A percentile compares a stretch with the other conserved stretches of the same genome.
phyloP scores from a whole-genome alignment of 2,113 vertebrate species.

The Odobenus rosmarus region DNA sequence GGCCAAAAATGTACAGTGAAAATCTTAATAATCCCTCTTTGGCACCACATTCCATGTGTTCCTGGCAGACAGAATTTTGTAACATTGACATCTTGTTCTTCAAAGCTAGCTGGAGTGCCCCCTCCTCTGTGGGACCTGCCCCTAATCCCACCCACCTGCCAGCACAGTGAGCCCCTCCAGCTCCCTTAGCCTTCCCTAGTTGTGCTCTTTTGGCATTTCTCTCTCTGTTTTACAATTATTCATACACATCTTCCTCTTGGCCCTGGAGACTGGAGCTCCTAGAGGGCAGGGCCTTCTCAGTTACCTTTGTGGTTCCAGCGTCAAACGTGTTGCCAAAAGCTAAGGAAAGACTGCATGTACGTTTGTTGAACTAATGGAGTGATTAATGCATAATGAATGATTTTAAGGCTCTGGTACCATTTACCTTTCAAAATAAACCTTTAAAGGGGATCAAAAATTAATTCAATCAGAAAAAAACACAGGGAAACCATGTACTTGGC shows the following conservation, averaged over 20 bases:
- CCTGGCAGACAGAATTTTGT: background rate
- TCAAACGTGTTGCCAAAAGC: background rate
- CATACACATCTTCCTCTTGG: background rate
- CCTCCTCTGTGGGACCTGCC: background rate
- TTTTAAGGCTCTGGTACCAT: background rate
- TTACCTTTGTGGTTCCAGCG: background rate
- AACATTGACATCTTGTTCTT: background rate
- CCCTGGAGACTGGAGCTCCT: background rate
- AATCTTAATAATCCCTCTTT: background rate
- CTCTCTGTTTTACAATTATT: background rate
- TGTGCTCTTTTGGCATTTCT: background rate
- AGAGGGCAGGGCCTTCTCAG: background rate
- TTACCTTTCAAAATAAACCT: slow-evolving; percentile 40
- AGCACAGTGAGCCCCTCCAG: background rate
- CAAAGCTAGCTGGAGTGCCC: background rate
- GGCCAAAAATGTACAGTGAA: background rate
- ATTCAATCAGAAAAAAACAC: background rate
- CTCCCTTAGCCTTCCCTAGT: background rate
- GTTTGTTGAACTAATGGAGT: background rate
- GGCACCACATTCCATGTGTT: background rate
- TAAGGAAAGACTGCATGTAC: background rate
- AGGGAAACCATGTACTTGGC: background rate
- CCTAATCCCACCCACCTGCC: background rate
- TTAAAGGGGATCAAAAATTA: background rate
- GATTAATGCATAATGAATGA: background rate